Conservation (phyloP, 2,797 vertebrate genomes). For the Calcarius lapponicus region DNA sequence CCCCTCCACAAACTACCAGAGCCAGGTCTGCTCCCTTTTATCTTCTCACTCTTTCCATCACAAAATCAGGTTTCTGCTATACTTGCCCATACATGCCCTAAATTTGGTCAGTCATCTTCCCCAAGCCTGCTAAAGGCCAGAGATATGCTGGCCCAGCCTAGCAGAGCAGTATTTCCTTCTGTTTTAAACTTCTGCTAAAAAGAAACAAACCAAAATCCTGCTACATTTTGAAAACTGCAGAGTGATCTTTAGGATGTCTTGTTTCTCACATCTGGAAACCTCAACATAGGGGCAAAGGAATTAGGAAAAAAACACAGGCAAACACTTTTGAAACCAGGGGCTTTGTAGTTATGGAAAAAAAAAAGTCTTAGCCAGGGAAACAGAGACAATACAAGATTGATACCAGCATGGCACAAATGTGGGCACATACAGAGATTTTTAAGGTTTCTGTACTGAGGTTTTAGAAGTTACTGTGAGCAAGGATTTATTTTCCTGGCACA, state of each 20-base stretch:
- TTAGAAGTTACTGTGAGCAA: not conserved
- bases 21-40: not conserved
- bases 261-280: not conserved
- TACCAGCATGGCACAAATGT: not conserved
- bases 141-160: not conserved
- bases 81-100: not conserved
- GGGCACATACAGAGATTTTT: not conserved
- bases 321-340: not conserved
- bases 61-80: not conserved
- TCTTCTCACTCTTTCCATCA: not conserved
- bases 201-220: not conserved
- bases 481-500: not conserved
- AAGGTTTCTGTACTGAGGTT: not conserved
- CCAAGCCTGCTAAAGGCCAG: not conserved
- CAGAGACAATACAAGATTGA: not conserved
- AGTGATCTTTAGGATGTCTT: not conserved
- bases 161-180: not conserved
- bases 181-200: not conserved
- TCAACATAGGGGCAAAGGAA: not conserved
- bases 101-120: not conserved
- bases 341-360: not conserved
- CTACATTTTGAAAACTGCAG: not conserved
- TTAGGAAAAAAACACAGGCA: accelerated
- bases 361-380: not conserved
- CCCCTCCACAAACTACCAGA: not conserved